phyloP scores from a whole-genome alignment of 2,797 vertebrate genomes.

The Jordanella pulchra region DNA sequence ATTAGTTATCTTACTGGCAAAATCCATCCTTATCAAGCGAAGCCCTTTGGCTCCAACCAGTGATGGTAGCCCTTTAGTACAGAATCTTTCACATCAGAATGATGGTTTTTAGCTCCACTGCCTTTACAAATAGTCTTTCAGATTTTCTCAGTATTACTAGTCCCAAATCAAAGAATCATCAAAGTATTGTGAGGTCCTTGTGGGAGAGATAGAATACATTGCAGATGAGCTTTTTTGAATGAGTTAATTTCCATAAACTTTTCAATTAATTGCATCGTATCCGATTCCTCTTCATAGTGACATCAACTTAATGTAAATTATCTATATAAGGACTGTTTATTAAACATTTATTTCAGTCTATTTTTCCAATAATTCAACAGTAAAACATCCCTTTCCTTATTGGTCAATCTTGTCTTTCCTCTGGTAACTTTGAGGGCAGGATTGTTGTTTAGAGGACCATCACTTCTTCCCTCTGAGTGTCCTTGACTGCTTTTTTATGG shows the following conservation, averaged over 20 bases:
- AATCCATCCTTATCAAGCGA: not conserved
- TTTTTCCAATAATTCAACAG: not conserved
- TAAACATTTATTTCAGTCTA: not conserved
- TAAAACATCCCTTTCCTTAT: slow-evolving; percentile 10
- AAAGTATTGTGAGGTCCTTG: too few species aligned
- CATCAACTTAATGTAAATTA: not conserved
- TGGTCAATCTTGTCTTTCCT: slow-evolving; percentile 46
- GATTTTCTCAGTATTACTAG: not conserved
- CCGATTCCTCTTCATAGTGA: not conserved
- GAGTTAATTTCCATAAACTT: not conserved
- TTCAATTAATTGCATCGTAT: not conserved
- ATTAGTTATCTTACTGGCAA: not conserved
- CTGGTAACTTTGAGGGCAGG: slow-evolving; percentile 58
- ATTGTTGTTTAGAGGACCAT: slow-evolving; percentile 46
- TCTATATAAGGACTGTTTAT: not conserved
- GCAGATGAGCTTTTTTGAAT: not conserved
- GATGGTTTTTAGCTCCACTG: not conserved
- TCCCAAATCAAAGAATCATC: not conserved
- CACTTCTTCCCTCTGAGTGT: slow-evolving; percentile 51
- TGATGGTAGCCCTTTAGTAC: not conserved
- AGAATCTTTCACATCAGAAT: not conserved
- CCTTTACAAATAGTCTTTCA: not conserved
- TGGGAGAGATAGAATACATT: not conserved
- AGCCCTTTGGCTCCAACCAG: not conserved
- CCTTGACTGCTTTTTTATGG: slow-evolving; percentile 56